Percentiles rank a stretch among this genome's conserved stretches.
Evolutionary conservation across 2,797 vertebrate species (phyloP).

Genomic region (Enteromius thamalakanensis): DNA sequence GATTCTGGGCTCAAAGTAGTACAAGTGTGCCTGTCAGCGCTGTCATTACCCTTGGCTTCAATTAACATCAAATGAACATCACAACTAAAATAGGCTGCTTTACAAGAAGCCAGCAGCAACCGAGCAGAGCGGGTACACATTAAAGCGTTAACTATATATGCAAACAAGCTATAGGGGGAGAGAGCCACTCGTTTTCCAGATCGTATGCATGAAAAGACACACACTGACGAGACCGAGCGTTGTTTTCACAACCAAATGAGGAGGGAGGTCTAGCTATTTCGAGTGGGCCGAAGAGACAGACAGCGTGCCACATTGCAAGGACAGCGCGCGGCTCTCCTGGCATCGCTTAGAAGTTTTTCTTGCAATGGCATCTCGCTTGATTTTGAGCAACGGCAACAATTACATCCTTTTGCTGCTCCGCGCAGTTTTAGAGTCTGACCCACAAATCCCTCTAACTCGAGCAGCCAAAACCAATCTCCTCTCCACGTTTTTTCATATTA

Average conservation of each 20-base stretch:
- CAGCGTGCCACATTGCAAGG: conserved; percentile 10
- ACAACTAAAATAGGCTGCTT: conserved; percentile 42
- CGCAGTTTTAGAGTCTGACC: conserved; percentile 30
- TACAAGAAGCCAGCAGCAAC: conserved; percentile 17
- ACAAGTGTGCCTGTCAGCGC: conserved; percentile 33
- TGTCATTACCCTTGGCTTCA: conserved; percentile 46
- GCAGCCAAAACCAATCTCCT: conserved; percentile 44
- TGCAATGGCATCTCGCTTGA: neutral
- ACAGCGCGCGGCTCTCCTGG: neutral
- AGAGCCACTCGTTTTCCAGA: conserved; percentile 14
- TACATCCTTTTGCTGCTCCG: conserved; percentile 29
- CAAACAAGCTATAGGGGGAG: conserved; percentile 1
- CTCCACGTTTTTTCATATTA: conserved; percentile 19
- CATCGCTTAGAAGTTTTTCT: conserved; percentile 1
- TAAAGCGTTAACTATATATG: neutral
- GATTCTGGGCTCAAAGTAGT: conserved; percentile 34
- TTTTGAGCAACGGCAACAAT: conserved; percentile 35
- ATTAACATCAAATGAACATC: conserved; percentile 50
- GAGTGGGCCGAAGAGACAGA: conserved; percentile 5
- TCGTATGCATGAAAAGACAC: neutral
- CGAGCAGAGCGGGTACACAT: neutral
- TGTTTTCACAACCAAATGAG: conserved; percentile 19
- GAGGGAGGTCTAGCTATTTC: neutral
- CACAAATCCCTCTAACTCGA: conserved; percentile 34
- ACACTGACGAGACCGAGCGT: conserved; percentile 3